Evolutionary conservation across 2,797 vertebrate species (phyloP).

Genomic region (Tapera naevia): DNA sequence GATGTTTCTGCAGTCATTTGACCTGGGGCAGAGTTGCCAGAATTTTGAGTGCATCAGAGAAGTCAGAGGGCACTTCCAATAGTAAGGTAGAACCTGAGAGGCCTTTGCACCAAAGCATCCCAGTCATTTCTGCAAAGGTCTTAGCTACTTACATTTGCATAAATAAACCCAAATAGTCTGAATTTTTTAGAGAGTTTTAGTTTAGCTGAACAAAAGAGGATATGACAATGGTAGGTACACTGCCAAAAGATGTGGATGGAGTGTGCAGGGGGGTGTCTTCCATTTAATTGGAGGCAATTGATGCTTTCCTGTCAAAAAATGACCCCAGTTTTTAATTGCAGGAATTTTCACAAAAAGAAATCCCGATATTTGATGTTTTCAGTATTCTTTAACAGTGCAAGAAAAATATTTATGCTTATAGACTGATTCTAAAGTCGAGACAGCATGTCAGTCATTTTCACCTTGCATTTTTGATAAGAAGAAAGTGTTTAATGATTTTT

Average conservation of each 20-base stretch:
- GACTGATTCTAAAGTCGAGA: neutral
- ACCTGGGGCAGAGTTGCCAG: neutral
- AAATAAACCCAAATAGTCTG: neutral
- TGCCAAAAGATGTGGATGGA: neutral
- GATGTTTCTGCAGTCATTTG: accelerated
- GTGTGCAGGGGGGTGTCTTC: neutral
- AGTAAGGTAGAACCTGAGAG: neutral
- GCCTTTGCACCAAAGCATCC: neutral
- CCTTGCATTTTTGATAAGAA: neutral
- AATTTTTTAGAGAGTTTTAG: neutral
- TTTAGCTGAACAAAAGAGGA: neutral
- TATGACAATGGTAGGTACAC: neutral
- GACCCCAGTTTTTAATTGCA: neutral
- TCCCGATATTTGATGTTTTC: neutral
- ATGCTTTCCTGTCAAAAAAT: neutral
- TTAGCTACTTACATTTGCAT: neutral
- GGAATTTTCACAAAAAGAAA: neutral
- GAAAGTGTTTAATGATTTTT: neutral
- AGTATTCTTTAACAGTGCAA: neutral
- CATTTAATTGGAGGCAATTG: neutral
- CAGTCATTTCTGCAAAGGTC: neutral
- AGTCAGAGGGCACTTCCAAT: neutral
- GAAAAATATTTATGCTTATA: neutral
- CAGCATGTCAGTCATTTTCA: neutral
- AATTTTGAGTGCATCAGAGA: neutral